Percentiles rank a stretch among this genome's conserved stretches.
Conservation (phyloP, 2,113 vertebrate species). For the Semicossyphus pulcher region DNA sequence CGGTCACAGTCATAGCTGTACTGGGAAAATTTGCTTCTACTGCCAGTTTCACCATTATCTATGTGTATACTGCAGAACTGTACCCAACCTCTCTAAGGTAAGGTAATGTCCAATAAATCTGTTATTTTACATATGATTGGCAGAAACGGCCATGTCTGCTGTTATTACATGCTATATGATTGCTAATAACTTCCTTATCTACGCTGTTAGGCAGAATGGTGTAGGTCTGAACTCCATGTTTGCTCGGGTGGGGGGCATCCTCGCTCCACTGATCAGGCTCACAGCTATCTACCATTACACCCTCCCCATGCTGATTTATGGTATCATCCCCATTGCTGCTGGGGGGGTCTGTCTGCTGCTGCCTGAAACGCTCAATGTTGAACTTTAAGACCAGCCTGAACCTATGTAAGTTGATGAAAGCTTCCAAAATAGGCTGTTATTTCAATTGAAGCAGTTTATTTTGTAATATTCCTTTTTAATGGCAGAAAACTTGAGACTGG, state of each 20-base stretch:
- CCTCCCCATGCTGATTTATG: constrained; percentile 86
- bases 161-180: background rate
- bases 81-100: constrained; percentile 90
- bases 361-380: constrained; percentile 84
- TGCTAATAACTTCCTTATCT: background rate
- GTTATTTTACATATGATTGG: too few relatives aligned
- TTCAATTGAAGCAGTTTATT: too few relatives aligned
- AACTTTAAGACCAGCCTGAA: constrained; percentile 81
- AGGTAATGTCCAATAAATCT: constrained; percentile 9
- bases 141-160: background rate
- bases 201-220: constrained; percentile 83
- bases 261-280: constrained; percentile 86
- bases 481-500: too few relatives aligned
- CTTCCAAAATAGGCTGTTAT: background rate
- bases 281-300: constrained; percentile 76
- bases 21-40: constrained; percentile 71
- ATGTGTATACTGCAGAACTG: constrained; percentile 87
- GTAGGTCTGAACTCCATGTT: constrained; percentile 86
- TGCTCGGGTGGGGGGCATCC: constrained; percentile 83
- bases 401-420: constrained; percentile 49
- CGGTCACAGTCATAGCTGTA: constrained; percentile 59
- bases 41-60: constrained; percentile 56
- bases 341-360: constrained; percentile 82
- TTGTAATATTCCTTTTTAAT: too few relatives aligned
- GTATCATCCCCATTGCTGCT: constrained; percentile 75